Conservation (phyloP, 1,140 invertebrate species). For the Camponotus floridanus region DNA sequence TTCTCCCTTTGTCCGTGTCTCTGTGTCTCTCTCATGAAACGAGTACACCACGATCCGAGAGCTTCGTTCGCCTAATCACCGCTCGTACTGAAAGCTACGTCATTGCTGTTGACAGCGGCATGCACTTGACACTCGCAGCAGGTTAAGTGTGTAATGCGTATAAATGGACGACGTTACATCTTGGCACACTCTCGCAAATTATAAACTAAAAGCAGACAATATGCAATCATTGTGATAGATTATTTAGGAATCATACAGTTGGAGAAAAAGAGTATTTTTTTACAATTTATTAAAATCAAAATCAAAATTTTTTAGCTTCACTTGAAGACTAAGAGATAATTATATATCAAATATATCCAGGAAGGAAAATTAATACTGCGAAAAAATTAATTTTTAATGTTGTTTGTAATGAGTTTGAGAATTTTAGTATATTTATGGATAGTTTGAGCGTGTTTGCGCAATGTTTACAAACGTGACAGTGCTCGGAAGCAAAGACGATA, state of each 20-base stretch:
- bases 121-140: conserved; percentile 49
- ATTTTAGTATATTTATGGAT: neutral
- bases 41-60: neutral
- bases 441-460: neutral
- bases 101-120: conserved; percentile 44
- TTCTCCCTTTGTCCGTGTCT: too few relatives aligned
- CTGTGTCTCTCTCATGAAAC: conserved; percentile 5
- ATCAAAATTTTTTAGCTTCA: neutral
- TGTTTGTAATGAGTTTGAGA: neutral
- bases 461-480: conserved; percentile 15
- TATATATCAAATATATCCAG: neutral
- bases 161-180: conserved; percentile 37
- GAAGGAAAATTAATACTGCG: neutral
- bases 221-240: neutral
- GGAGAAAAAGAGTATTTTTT: neutral
- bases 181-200: neutral
- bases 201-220: neutral
- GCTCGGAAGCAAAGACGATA: conserved; percentile 39
- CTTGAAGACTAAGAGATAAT: neutral
- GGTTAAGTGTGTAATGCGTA: conserved; percentile 51
- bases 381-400: neutral
- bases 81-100: conserved; percentile 54
- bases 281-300: neutral
- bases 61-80: conserved; percentile 65
- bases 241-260: conserved; percentile 9